Evolutionary conservation across 1,140 invertebrate species (phyloP).

Genomic region (Ladona fulva): DNA sequence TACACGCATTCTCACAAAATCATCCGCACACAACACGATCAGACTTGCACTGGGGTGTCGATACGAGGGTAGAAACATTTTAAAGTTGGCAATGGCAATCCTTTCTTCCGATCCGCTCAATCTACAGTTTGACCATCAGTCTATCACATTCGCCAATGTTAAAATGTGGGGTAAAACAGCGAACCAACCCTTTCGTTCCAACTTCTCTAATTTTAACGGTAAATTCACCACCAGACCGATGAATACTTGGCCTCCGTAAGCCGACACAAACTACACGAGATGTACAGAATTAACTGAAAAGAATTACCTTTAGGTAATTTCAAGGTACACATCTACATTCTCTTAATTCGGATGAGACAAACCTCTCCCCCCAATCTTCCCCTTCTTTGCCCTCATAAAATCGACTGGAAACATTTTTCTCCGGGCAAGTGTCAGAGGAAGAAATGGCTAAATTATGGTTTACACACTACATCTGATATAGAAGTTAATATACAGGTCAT

Average conservation of each 20-base stretch:
- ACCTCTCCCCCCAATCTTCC: not conserved
- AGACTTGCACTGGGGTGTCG: conserved; percentile 4
- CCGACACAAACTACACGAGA: not conserved
- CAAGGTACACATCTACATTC: not conserved
- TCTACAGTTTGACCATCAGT: not conserved
- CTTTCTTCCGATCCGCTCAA: not conserved
- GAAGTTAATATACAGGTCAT: conserved; percentile 2
- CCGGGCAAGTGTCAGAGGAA: not conserved
- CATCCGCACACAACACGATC: not conserved
- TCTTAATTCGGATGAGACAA: not conserved
- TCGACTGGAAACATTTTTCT: not conserved
- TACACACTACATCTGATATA: conserved; percentile 6
- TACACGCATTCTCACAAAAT: not conserved
- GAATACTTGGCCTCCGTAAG: not conserved
- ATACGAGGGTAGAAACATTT: not conserved
- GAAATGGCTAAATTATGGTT: not conserved
- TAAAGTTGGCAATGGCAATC: not conserved
- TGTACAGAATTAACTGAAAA: not conserved
- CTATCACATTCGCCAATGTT: not conserved
- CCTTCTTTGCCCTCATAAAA: not conserved
- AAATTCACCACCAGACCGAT: not conserved
- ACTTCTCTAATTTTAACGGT: not conserved
- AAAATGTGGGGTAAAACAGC: not conserved
- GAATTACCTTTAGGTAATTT: not conserved
- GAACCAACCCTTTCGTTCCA: not conserved